A percentile compares a stretch with the other conserved stretches of the same genome.
Conservation (phyloP, 2,797 vertebrate genomes). For the Scolopax bukidnonensis region DNA sequence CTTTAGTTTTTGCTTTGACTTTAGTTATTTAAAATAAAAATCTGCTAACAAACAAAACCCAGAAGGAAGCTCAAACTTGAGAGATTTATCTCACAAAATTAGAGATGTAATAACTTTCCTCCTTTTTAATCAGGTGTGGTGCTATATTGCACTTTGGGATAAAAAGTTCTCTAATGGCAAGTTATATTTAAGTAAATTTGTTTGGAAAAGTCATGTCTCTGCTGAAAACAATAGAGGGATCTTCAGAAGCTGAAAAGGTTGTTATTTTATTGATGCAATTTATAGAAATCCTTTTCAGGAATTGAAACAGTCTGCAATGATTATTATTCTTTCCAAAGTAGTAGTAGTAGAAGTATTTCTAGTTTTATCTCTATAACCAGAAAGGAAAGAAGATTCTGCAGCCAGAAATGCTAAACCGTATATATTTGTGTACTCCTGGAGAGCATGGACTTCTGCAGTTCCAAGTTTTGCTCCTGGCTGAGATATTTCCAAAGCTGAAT, state of each 20-base stretch:
- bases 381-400: neutral
- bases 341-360: neutral
- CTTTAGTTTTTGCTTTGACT: neutral
- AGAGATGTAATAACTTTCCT: neutral
- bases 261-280: neutral
- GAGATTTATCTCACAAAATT: neutral
- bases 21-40: neutral
- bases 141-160: neutral
- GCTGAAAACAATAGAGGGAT: neutral
- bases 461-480: neutral
- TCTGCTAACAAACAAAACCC: neutral
- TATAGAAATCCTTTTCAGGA: neutral
- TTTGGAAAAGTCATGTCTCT: neutral
- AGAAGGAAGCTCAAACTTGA: neutral
- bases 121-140: neutral
- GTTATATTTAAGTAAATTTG: neutral
- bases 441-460: neutral
- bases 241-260: neutral
- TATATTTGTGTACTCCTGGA: neutral
- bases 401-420: neutral
- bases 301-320: neutral
- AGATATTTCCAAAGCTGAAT: neutral
- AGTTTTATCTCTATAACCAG: neutral
- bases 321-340: neutral
- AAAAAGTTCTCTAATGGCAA: neutral